A percentile compares a stretch with the other conserved stretches of the same genome.
phyloP scores from a whole-genome alignment of 2,113 vertebrate genomes.

The Melierax canorus region DNA sequence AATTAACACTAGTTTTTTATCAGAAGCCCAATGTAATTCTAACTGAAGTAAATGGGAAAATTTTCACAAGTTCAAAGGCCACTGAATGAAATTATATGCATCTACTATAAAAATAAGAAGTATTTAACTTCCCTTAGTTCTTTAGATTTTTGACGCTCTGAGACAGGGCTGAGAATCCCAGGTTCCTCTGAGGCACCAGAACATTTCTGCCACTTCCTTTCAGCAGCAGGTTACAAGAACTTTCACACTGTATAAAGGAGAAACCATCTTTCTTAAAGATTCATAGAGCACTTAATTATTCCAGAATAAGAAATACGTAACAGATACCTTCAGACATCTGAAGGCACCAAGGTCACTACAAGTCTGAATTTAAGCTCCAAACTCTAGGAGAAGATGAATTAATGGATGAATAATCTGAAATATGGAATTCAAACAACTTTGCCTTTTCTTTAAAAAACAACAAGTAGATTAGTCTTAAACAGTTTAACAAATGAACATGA shows the following conservation, averaged over 20 bases:
- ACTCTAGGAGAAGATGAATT: not conserved
- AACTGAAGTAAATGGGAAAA: not conserved
- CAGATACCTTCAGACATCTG: not conserved
- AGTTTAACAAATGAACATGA: not conserved
- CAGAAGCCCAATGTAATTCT: not conserved
- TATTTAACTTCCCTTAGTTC: not conserved
- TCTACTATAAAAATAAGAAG: not conserved
- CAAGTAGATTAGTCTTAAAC: not conserved
- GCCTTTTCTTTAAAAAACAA: not conserved
- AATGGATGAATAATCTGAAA: not conserved
- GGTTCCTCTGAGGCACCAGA: not conserved
- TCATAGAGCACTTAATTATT: not conserved
- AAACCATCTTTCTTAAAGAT: not conserved
- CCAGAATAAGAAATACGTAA: not conserved
- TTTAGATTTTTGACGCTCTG: not conserved
- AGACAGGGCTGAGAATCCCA: not conserved
- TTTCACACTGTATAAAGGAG: not conserved
- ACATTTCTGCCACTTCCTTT: not conserved
- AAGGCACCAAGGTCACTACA: not conserved
- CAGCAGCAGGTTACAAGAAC: not conserved
- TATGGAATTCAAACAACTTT: not conserved
- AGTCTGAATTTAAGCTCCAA: not conserved
- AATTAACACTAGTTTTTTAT: not conserved
- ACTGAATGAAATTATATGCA: not conserved
- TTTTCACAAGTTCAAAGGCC: not conserved